Percentiles rank a stretch among this genome's conserved stretches.
Evolutionary conservation across 1,140 invertebrate genomes (phyloP).

Genomic region (Venturia canescens): DNA sequence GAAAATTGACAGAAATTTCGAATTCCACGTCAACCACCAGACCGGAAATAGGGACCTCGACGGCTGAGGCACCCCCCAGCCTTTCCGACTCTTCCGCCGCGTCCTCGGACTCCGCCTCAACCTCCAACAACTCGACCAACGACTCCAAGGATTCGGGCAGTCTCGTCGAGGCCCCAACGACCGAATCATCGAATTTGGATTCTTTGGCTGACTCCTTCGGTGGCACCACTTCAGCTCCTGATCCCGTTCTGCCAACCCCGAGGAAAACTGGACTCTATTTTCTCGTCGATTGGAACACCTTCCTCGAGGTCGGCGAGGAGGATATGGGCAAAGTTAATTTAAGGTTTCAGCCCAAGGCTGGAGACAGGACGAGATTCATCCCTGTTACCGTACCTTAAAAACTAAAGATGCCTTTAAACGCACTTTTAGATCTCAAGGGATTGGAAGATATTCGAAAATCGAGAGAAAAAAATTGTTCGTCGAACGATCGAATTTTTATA

Average conservation of each 20-base stretch:
- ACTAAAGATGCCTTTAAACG: not conserved
- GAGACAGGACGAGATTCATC: constrained; percentile 86
- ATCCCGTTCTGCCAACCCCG: constrained; percentile 80
- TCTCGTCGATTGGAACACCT: constrained; percentile 90
- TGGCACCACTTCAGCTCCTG: constrained; percentile 77
- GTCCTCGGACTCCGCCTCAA: not conserved
- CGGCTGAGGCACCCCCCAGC: not conserved
- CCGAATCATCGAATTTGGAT: constrained; percentile 72
- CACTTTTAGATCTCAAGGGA: not conserved
- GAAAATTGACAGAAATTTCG: constrained; percentile 21
- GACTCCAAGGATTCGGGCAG: constrained; percentile 15
- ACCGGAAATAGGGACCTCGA: constrained; percentile 28
- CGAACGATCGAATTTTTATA: too few relatives aligned
- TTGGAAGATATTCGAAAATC: too few relatives aligned
- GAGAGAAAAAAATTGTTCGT: too few relatives aligned
- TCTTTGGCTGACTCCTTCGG: constrained; percentile 88
- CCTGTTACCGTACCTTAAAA: constrained; percentile 82
- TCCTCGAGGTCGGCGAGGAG: constrained; percentile 88
- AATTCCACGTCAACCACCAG: constrained; percentile 18
- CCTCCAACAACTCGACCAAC: constrained; percentile 7
- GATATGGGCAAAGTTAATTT: constrained; percentile 86
- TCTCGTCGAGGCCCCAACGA: not conserved
- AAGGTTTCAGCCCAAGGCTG: constrained; percentile 86
- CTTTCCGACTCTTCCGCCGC: constrained; percentile 19
- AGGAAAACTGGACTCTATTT: constrained; percentile 88